Evolutionary conservation across 2,888 invertebrate species (phyloP), one percentile per base, ranked within the genome.

Genomic region (Dicyrtoma fusca): DNA sequence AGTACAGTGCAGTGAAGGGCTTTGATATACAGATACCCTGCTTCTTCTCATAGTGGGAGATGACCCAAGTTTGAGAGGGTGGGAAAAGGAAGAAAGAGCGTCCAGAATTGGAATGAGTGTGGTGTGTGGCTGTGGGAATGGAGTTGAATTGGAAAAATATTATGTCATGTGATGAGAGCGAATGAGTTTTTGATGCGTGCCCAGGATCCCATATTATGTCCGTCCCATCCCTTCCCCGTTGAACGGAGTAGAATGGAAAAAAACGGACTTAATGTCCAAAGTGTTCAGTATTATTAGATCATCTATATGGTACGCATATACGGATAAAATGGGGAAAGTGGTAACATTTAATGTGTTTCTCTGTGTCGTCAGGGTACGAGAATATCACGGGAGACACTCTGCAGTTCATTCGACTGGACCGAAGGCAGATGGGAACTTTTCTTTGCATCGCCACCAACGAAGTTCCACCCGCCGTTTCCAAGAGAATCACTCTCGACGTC

Each of bases 381-480:
- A 90, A 89, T 73, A 91, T 89, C 85, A 91, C 90, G 81, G 94
- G 94, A 77, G 89, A 90, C 76, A 86, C 87, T 74, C 84, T 92
- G 80, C 87, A 89, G 77, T 88, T 95, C 81, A 88, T 91, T 86
- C 89, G 92, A 75, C 88, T 94, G 47, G 90, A 92, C 42, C 71
- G 74, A 21, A 44, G 57, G 19, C 74, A 73, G 68, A 74, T 74
- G 74, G 74, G 70, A 14, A 74, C 74, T 66, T 95, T 94, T 84
- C 88, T 95, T 81, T 95, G 95, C 86, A 94, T 94, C 82, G 69
- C 66, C 23, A 69, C 49, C 62, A 68, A 74, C 49, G 70, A 71
- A 25, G 70, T 95, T 55, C 94, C 94, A 34, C 94, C 94, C 5
- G 92, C 94, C 10, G 94, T 93, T 82, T 93, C 92, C 86, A 94